Evolutionary conservation across 2,888 invertebrate species (phyloP).

Genomic region (Orchesella flavescens): DNA sequence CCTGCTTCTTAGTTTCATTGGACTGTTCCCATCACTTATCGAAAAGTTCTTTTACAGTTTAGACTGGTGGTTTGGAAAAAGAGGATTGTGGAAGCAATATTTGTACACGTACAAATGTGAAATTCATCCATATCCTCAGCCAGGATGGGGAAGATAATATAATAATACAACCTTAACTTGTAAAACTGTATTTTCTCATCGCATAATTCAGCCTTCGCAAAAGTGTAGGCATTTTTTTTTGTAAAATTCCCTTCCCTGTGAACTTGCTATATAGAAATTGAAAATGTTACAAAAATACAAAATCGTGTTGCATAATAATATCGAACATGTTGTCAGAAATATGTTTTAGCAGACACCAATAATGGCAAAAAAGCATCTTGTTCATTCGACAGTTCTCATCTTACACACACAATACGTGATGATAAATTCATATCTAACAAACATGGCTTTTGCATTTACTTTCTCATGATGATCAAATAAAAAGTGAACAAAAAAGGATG

Average conservation of each 20-base stretch:
- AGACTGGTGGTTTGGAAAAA: slow-evolving; percentile 45
- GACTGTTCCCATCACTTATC: slow-evolving; percentile 18
- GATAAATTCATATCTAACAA: too few relatives aligned
- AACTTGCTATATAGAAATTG: too few relatives aligned
- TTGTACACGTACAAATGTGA: slow-evolving; percentile 49
- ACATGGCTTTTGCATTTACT: too few relatives aligned
- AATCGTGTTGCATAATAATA: too few relatives aligned
- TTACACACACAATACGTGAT: too few relatives aligned
- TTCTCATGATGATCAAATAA: too few relatives aligned
- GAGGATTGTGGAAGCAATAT: slow-evolving; percentile 43
- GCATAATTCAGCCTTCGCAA: not conserved
- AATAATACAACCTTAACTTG: not conserved
- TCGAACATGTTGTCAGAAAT: too few relatives aligned
- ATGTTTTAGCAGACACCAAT: too few relatives aligned
- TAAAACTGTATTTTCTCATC: not conserved
- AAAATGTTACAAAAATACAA: too few relatives aligned
- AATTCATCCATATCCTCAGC: slow-evolving; percentile 26
- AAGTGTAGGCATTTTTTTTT: not conserved
- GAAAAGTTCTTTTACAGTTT: slow-evolving; percentile 50
- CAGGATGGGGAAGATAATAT: slow-evolving; percentile 27
- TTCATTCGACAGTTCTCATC: too few relatives aligned
- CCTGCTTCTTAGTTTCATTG: slow-evolving; percentile 6
- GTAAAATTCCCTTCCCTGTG: not conserved
- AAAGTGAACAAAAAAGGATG: too few relatives aligned
- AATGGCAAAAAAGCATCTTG: too few relatives aligned